Evolutionary conservation across 1,140 invertebrate genomes (phyloP).

Genomic region (Apis dorsata): DNA sequence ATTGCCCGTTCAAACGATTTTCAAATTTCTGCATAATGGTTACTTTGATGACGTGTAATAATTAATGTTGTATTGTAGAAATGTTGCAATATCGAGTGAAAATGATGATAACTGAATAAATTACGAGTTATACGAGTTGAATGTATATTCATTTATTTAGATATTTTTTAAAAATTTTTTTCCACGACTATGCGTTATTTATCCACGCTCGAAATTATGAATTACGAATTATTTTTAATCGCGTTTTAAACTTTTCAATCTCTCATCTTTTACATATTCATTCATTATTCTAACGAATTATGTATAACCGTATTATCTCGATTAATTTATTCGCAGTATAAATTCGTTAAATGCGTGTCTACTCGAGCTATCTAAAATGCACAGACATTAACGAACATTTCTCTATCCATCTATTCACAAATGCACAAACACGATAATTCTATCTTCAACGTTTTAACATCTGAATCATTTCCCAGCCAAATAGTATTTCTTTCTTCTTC

Average conservation of each 20-base stretch:
- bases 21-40: not conserved
- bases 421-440: not conserved
- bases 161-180: not conserved
- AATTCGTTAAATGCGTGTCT: not conserved
- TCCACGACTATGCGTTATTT: not conserved
- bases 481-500: not conserved
- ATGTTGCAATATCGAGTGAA: not conserved
- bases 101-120: not conserved
- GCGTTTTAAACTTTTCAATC: not conserved
- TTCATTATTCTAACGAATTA: conserved; percentile 22
- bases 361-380: not conserved
- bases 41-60: not conserved
- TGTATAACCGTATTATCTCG: not conserved
- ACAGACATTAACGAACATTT: not conserved
- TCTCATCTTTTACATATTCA: not conserved
- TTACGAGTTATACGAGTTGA: not conserved
- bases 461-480: not conserved
- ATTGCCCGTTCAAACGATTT: not conserved
- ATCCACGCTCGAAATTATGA: not conserved
- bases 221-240: conserved; percentile 2
- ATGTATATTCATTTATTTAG: not conserved
- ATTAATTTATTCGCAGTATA: conserved; percentile 6
- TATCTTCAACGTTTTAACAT: not conserved
- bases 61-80: not conserved
- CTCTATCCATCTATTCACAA: not conserved